These are phyloP conservation scores for Hippocampus abdominalis DNA, from an alignment of 2,113 vertebrate genomes.

Conservation along the genomic window DNA sequence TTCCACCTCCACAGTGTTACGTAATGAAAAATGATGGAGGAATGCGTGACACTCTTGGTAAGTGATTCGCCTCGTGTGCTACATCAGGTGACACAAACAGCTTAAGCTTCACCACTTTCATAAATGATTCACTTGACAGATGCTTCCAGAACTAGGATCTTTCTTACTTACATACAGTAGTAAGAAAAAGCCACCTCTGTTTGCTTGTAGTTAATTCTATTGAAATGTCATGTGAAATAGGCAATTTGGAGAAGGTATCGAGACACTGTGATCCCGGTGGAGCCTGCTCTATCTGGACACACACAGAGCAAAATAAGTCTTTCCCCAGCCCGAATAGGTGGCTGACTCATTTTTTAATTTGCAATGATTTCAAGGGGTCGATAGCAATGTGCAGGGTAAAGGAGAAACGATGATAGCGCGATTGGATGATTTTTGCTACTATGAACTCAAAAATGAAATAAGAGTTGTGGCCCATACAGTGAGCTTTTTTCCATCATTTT, in stretches of 20 bases:
- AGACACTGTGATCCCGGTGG: neutral
- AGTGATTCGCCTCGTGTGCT: slow-evolving; percentile 15
- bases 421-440: too few relatives aligned
- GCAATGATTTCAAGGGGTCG: too few relatives aligned
- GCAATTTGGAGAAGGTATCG: neutral
- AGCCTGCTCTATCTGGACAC: neutral
- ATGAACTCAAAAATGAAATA: too few relatives aligned
- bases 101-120: slow-evolving; percentile 18
- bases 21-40: slow-evolving; percentile 24
- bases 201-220: slow-evolving; percentile 5
- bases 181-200: neutral
- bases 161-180: slow-evolving; percentile 11
- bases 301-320: too few relatives aligned
- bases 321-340: too few relatives aligned
- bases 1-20: neutral
- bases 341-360: too few relatives aligned
- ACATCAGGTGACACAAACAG: slow-evolving; percentile 20
- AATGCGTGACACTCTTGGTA: slow-evolving; percentile 19
- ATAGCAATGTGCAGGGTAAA: too few relatives aligned
- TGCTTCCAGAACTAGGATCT: slow-evolving; percentile 14
- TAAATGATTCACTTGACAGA: slow-evolving; percentile 15
- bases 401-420: too few relatives aligned
- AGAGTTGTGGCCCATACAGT: too few relatives aligned
- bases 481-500: too few relatives aligned
- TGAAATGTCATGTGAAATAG: slow-evolving; percentile 3